phyloP scores from a whole-genome alignment of 2,888 invertebrate species.

The Pogonocherus hispidulus region DNA sequence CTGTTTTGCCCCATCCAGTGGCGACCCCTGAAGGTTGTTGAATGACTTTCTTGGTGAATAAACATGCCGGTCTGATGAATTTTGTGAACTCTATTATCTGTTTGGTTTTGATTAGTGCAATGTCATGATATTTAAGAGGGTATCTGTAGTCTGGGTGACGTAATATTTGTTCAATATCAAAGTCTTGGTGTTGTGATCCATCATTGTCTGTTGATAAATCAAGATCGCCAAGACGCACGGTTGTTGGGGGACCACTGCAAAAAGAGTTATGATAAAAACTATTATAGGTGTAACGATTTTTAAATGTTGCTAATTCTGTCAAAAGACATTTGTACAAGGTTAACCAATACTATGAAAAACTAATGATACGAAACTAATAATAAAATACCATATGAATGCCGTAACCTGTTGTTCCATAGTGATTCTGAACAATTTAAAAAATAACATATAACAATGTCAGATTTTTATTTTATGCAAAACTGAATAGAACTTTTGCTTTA shows the following conservation, averaged over 20 bases:
- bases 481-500: no score
- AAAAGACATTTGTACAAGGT: no score
- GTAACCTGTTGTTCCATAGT: no score
- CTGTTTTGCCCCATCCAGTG: conserved; percentile 75
- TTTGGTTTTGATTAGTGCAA: conserved; percentile 74
- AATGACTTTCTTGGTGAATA: conserved; percentile 69
- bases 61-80: conserved; percentile 76
- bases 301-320: no score
- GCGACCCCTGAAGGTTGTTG: conserved; percentile 71
- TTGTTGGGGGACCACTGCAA: conserved; percentile 69
- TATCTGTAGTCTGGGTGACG: conserved; percentile 73
- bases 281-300: no score
- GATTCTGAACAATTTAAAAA: no score
- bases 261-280: no score
- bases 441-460: no score
- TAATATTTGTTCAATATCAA: conserved; percentile 62
- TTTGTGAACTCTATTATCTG: conserved; percentile 67
- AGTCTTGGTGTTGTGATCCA: conserved; percentile 69
- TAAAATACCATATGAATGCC: no score
- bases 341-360: no score
- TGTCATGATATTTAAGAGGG: conserved; percentile 75
- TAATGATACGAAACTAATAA: no score
- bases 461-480: no score
- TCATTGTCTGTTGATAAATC: conserved; percentile 70
- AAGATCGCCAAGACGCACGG: conserved; percentile 74